Evolutionary conservation across 37 sponge, comb jelly and placozoan genomes (phyloP).

Genomic region (Petrosia ficiformis): DNA sequence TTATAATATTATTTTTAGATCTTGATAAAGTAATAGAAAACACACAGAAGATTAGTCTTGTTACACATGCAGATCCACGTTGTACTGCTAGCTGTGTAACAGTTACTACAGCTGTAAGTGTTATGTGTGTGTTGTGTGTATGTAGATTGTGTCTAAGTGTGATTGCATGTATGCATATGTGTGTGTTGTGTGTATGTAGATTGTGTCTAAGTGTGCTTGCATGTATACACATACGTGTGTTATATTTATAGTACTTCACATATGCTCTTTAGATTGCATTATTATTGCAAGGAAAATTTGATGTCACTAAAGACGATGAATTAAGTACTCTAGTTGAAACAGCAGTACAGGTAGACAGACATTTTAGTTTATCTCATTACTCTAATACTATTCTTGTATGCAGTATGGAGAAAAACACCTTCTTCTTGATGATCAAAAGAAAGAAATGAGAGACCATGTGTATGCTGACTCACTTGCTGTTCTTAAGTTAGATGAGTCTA

Average conservation of each 20-base stretch:
- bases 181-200: too few relatives aligned
- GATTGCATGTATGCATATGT: too few relatives aligned
- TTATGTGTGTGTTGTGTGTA: too few relatives aligned
- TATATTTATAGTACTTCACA: neutral
- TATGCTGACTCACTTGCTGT: slow-evolving; percentile 25
- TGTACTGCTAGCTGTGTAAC: slow-evolving; percentile 87
- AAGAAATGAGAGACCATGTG: slow-evolving; percentile 55
- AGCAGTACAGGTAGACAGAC: slow-evolving; percentile 37
- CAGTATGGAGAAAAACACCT: slow-evolving; percentile 56
- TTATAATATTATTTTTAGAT: slow-evolving; percentile 29
- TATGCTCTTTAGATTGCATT: slow-evolving; percentile 54
- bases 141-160: too few relatives aligned
- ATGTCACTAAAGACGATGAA: slow-evolving; percentile 40
- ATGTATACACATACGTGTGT: too few relatives aligned
- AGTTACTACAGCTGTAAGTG: slow-evolving; percentile 84
- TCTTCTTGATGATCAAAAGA: slow-evolving; percentile 42
- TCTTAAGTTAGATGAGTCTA: slow-evolving; percentile 55
- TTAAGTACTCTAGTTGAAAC: slow-evolving; percentile 40
- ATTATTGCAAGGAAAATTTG: slow-evolving; percentile 67
- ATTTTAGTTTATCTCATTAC: slow-evolving; percentile 29
- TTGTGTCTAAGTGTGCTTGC: too few relatives aligned
- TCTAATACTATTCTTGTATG: neutral
- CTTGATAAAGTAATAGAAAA: slow-evolving; percentile 65
- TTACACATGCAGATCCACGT: slow-evolving; percentile 90
- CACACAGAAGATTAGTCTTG: slow-evolving; percentile 51